Conservation (phyloP, 2,113 vertebrate genomes). For the Cairina moschata region DNA sequence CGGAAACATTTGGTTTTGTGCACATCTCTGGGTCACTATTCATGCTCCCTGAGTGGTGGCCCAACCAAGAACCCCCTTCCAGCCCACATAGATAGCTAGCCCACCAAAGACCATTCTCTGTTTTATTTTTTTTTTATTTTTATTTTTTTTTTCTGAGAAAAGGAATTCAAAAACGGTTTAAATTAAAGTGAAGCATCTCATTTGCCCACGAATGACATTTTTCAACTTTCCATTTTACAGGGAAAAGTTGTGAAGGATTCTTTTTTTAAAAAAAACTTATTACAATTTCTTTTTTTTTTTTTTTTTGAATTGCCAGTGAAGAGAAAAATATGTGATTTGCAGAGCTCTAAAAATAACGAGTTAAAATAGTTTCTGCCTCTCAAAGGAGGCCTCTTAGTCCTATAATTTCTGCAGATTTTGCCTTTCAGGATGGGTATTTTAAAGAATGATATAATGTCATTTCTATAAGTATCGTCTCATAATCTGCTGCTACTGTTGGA, state of each 20-base stretch:
- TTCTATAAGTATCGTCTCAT: slow-evolving; percentile 45
- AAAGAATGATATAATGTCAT: slow-evolving; percentile 62
- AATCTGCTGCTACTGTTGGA: slow-evolving; percentile 48
- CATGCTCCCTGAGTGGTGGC: not conserved
- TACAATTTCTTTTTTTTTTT: slow-evolving; percentile 40
- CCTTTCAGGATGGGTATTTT: slow-evolving; percentile 64
- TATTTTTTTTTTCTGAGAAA: not conserved
- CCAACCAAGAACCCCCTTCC: not conserved
- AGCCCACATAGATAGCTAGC: not conserved
- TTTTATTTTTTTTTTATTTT: not conserved
- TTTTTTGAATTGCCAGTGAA: slow-evolving; percentile 56
- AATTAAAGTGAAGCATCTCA: slow-evolving; percentile 51
- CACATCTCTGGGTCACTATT: not conserved
- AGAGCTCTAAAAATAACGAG: slow-evolving; percentile 68
- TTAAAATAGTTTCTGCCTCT: slow-evolving; percentile 70
- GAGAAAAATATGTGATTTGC: slow-evolving; percentile 65
- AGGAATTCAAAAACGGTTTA: not conserved
- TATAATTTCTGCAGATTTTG: slow-evolving; percentile 67
- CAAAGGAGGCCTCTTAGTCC: slow-evolving; percentile 63
- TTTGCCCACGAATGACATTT: slow-evolving; percentile 54
- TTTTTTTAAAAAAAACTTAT: slow-evolving; percentile 33
- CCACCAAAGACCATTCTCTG: not conserved
- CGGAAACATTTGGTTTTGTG: accelerated
- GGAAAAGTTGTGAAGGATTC: slow-evolving; percentile 33
- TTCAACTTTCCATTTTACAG: slow-evolving; percentile 39